These are phyloP conservation scores for Aldrovandia affinis DNA, from an alignment of 2,797 vertebrate species.

Conservation along the genomic window DNA sequence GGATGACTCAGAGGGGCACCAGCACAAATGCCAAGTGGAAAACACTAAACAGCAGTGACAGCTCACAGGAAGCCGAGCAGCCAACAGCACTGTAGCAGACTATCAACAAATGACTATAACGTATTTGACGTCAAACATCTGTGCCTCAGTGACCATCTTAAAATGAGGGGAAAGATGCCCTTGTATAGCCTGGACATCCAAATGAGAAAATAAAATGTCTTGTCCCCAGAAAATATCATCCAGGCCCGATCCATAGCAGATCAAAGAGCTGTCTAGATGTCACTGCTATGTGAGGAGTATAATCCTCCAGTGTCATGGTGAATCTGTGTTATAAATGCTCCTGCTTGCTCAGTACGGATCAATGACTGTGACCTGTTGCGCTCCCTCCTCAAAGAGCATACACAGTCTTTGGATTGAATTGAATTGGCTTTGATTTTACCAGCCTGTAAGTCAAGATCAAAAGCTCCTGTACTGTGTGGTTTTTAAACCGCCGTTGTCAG, in stretches of 20 bases:
- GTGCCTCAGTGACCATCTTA: not conserved
- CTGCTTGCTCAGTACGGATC: not conserved
- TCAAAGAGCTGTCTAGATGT: not conserved
- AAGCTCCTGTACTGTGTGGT: not conserved
- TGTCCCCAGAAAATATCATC: not conserved
- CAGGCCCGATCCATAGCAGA: not conserved
- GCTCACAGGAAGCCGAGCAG: not conserved
- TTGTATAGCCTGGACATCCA: too few relatives aligned
- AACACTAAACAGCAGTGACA: conserved; percentile 51
- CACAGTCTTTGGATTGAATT: not conserved
- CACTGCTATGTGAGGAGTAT: not conserved
- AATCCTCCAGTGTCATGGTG: not conserved
- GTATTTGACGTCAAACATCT: not conserved
- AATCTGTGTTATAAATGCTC: not conserved
- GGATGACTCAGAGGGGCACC: conserved; percentile 55
- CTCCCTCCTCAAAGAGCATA: not conserved
- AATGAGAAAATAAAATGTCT: not conserved
- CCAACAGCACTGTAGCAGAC: not conserved
- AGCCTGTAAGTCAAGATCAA: not conserved
- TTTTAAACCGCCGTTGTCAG: not conserved
- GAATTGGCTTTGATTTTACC: not conserved
- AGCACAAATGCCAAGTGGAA: conserved; percentile 38
- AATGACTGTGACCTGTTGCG: not conserved
- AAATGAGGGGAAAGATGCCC: too few relatives aligned
- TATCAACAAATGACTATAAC: not conserved